Evolutionary conservation across 1,140 invertebrate species (phyloP), one percentile per base, ranked within the genome.

Genomic region (Anoplolepis gracilipes): DNA sequence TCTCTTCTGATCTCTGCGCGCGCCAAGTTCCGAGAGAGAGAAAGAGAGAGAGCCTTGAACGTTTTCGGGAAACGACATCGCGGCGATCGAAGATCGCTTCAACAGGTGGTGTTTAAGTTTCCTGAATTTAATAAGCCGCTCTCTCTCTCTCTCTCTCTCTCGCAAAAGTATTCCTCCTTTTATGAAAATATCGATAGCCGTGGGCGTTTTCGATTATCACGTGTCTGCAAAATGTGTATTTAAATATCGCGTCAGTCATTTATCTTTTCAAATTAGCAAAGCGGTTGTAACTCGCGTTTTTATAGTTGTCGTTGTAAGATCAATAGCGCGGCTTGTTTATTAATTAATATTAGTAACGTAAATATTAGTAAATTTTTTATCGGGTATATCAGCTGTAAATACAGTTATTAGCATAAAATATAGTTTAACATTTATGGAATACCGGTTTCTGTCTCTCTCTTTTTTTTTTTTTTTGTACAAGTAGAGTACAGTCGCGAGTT

Each of bases 31-130:
- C 16, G 46, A 49, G 16, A 49, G 13, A 30, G 53, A 55, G 33
- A 19, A 3, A 4, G 46, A 49, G 16, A 49, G 13, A 30, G 53
- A 55, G 33, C 62, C 69, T 57, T 59, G 59, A 19, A 22, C 36
- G 70, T 89, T 87, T 90, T 87, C 79, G 88, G 76, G n/a, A n/a
- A 28, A 64, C 69, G 75, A 82, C 78, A 64, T 28, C 73, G 28
- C 67, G 46, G 36, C 70, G 55, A 16, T 36, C 84, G 89, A 90
- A 87, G 86, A 90, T 72, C 86, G 90, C 77, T 70, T 89, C 88
- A 90, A 90, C 89, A 90, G 89, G 89, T 90, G 89, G 88, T 90
- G 86, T 85, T 90, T 90, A 90, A 90, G 88, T 90, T 87, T 90
- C 88, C 81, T 67, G 88, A 89, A 89, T 89, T 89, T 89, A 87